These are phyloP conservation scores for Plotosus lineatus DNA, from an alignment of 2,113 vertebrate genomes.

Conservation along the genomic window DNA sequence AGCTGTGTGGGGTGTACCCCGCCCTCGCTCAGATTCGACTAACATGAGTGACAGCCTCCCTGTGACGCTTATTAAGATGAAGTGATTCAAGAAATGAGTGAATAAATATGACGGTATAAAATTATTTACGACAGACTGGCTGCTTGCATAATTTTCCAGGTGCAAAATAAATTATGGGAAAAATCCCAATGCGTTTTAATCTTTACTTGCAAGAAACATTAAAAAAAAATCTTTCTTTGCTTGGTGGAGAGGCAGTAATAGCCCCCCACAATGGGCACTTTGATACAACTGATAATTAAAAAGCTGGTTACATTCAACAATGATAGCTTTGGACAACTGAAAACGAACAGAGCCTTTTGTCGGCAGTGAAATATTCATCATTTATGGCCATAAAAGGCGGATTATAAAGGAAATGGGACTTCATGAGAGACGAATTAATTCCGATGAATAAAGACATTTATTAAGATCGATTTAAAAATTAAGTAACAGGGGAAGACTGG, in stretches of 20 bases:
- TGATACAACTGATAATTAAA: background rate
- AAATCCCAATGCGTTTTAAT: background rate
- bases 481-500: background rate
- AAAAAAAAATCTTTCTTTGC: background rate
- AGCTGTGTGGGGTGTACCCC: too few species aligned
- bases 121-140: too few species aligned
- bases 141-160: too few species aligned
- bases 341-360: background rate
- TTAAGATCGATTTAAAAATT: background rate
- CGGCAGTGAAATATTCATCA: background rate
- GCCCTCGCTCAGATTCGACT: too few species aligned
- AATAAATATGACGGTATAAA: too few species aligned
- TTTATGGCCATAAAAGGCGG: background rate
- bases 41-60: too few species aligned
- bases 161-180: too few species aligned
- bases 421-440: conserved; percentile 2
- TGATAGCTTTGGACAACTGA: background rate
- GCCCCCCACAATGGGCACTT: background rate
- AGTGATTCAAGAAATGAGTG: too few species aligned
- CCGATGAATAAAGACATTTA: background rate
- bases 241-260: background rate
- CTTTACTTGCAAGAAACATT: too few species aligned
- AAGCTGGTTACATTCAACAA: background rate
- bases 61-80: too few species aligned
- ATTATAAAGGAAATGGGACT: background rate